Evolutionary conservation across 1,140 invertebrate genomes (phyloP), one percentile per base, ranked within the genome.

Genomic region (Philopotamus ludificatus): DNA sequence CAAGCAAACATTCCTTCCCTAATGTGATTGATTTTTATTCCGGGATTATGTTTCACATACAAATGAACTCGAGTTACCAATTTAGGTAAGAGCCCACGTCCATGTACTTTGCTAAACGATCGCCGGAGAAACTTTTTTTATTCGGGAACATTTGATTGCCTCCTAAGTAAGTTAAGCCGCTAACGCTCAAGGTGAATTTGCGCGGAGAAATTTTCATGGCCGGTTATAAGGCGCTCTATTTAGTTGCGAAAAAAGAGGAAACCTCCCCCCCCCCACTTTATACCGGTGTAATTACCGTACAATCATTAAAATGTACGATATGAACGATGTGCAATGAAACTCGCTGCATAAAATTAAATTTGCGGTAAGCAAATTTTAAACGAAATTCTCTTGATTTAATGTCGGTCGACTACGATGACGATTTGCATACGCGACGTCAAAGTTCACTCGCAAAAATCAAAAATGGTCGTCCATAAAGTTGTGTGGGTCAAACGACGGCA

Each of bases 41-140:
- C 63, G 25, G 60, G 68, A 70, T 70, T 70, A 70, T 66, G 68
- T 70, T 70, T 70, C 68, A 63, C 68, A 70, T 70, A 70, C 68
- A 70, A 70, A 70, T 70, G 68, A 70, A 70, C 34, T 60, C 60
- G 55, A 47, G 68, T 66, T 66, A 64, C 60, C 68, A 70, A 70
- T 70, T 65, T 70, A 63, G 64, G 68, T 70, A 66, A 70, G 68
- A 70, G 68, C 60, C 44, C 68, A 63, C 67, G 64, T 66, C 18
- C 25, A 28, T 26, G 47, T 49, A 58, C 60, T 66, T 63, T 25
- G 20, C 41, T 41, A 41, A 41, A 12, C 15, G 50, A 65, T 34
- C 67, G 67, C 20, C 9, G n/a, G 12, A 16, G 44, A 68, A 68
- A 65, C 57, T 68, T 68, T 65, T 53, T 68, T 68, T 68, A 65